Percentiles rank a stretch among this genome's conserved stretches.
Conservation (phyloP, 1,140 invertebrate species). For the Heliothis subflexa region DNA sequence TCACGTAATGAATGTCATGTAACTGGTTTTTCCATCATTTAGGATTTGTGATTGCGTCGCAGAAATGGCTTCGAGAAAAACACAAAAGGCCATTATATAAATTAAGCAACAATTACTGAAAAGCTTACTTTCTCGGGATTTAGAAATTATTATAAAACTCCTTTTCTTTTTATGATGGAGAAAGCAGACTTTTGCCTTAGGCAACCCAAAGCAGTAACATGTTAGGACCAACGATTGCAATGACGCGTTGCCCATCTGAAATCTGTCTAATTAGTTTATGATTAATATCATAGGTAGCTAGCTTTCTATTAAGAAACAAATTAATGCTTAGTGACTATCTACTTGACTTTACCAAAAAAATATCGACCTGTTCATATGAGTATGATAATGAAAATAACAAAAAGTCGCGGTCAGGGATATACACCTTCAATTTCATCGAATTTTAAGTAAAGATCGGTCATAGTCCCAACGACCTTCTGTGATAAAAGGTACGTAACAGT, state of each 20-base stretch:
- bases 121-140: slow-evolving; percentile 11
- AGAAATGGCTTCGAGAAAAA: slow-evolving; percentile 2
- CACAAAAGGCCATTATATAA: neutral
- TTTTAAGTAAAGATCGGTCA: neutral
- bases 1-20: slow-evolving; percentile 6
- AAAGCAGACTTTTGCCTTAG: slow-evolving; percentile 21
- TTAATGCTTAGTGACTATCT: no score
- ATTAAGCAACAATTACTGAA: neutral
- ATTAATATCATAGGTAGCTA: neutral
- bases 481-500: slow-evolving; percentile 44
- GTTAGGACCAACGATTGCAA: slow-evolving; percentile 23
- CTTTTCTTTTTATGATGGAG: slow-evolving; percentile 36
- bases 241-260: neutral
- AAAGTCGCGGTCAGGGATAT: no score
- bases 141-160: slow-evolving; percentile 34
- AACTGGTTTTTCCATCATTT: neutral
- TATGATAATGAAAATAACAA: no score
- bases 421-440: neutral
- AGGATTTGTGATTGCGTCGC: neutral
- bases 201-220: slow-evolving; percentile 29
- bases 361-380: no score
- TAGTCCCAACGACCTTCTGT: slow-evolving; percentile 42
- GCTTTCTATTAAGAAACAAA: no score
- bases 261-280: neutral
- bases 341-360: no score